Percentiles rank a stretch among this genome's conserved stretches.
phyloP scores from a whole-genome alignment of 2,113 vertebrate species.

The Chionomys nivalis region DNA sequence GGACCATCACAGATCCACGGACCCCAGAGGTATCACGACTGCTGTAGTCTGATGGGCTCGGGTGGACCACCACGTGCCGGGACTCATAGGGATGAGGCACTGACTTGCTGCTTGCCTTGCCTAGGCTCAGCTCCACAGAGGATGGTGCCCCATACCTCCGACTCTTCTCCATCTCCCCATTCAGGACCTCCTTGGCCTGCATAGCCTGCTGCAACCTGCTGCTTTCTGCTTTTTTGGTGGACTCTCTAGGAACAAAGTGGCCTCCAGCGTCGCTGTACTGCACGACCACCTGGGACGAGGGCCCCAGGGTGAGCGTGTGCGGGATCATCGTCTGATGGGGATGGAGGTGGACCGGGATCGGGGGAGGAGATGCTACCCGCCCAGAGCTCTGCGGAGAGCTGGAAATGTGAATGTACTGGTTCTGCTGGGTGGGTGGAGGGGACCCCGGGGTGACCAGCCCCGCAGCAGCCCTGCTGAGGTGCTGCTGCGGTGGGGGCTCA shows the following conservation, averaged over 20 bases:
- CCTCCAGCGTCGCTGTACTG: constrained; percentile 91
- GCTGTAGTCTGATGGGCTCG: constrained; percentile 89
- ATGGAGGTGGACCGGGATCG: constrained; percentile 91
- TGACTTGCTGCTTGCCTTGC: constrained; percentile 88
- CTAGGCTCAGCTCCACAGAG: constrained; percentile 84
- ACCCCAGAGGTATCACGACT: constrained; percentile 89
- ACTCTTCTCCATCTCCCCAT: constrained; percentile 94
- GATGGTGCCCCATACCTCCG: constrained; percentile 86
- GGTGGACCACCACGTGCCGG: constrained; percentile 91
- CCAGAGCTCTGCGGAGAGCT: constrained; percentile 90
- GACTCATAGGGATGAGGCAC: constrained; percentile 92
- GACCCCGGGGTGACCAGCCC: constrained; percentile 89
- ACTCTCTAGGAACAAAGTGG: constrained; percentile 85
- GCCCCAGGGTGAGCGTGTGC: constrained; percentile 90
- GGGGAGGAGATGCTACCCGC: constrained; percentile 89
- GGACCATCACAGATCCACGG: constrained; percentile 94
- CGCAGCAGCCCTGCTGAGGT: constrained; percentile 88
- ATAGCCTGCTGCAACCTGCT: constrained; percentile 85
- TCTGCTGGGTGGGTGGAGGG: constrained; percentile 89
- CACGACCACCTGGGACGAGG: constrained; percentile 92
- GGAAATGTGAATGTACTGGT: constrained; percentile 96
- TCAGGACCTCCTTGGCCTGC: constrained; percentile 92
- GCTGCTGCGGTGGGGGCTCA: constrained; percentile 88
- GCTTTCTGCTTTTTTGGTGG: constrained; percentile 90
- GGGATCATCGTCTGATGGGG: constrained; percentile 92